Conservation (phyloP, 2,797 vertebrate genomes). For the Chelon labrosus region DNA sequence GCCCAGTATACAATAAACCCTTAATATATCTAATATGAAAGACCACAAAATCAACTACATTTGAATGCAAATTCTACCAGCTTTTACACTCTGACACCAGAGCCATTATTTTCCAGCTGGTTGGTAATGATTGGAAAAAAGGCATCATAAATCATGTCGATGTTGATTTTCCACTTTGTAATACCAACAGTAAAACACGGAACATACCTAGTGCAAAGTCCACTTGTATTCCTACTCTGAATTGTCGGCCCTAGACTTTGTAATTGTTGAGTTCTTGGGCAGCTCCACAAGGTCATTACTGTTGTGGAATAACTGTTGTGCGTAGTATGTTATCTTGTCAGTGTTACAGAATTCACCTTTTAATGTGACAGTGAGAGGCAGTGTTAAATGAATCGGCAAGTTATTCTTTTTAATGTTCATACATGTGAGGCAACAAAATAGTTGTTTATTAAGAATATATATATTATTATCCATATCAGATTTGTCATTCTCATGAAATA, state of each 20-base stretch:
- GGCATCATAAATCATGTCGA: conserved; percentile 23
- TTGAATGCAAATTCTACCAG: not conserved
- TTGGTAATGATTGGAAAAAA: not conserved
- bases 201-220: conserved; percentile 36
- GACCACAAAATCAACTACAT: not conserved
- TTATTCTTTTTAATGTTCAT: not conserved
- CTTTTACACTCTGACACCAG: not conserved
- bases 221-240: not conserved
- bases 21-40: not conserved
- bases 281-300: not conserved
- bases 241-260: conserved; percentile 22
- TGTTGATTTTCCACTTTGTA: conserved; percentile 35
- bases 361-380: not conserved
- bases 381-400: not conserved
- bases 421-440: not conserved
- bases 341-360: not conserved
- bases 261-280: not conserved
- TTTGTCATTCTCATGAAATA: too few species aligned
- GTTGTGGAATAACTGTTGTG: not conserved
- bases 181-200: conserved; percentile 10
- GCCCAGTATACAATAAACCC: not conserved
- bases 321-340: conserved; percentile 5
- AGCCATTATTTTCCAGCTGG: conserved; percentile 2
- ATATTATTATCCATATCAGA: not conserved
- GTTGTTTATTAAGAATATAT: not conserved